Base-by-base conservation (phyloP, 2,888 invertebrate genomes). In the Prosopocoilus inquinatus region DNA sequence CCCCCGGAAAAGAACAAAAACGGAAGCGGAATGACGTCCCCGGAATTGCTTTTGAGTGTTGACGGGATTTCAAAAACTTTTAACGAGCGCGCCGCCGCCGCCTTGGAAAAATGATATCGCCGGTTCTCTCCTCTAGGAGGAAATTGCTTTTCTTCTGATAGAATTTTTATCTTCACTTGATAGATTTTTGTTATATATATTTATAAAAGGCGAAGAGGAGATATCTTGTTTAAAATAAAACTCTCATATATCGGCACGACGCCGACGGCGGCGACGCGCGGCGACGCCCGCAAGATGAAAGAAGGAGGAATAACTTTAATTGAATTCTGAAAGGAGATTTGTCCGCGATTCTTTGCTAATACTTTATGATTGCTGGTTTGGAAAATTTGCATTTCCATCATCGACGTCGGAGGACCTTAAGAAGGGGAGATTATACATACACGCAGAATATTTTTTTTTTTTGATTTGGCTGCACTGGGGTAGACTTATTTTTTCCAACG, bases 291-390 rank as follows among this genome's bases (percentile, higher is more conserved):
- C 41, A 8, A 16, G 39, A 39, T 38, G 35, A 35, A 34, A 39
- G 58, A 35, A 50, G 58, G 55, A 52, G 64, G 64, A 61, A 61
- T 67, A 70, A 71, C 67, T 73, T 72, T 72, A 72, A 72, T 73
- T 72, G 71, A 70, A 71, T 70, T 70, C 68, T 68, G 67, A 67
- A 63, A 65, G 64, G 68, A 68, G 73, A 72, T 72, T 73, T 70
- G 69, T 71, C 69, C 67, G 65, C 68, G 67, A 69, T 68, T 71
- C 69, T 67, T 71, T 68, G 62, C 67, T 74, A 74, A 74, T 74
- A 74, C 74, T 73, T 72, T 70, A 70, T 72, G 74, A 74, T 72
- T 73, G 73, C 73, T 73, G 72, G 72, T 60, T 63, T 61, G 72
- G 70, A 70, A 72, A 72, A 73, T 74, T 73, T 72, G 66, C 73